Evolutionary conservation across 2,888 invertebrate species (phyloP).

Genomic region (Zygothrica quintamaculata): DNA sequence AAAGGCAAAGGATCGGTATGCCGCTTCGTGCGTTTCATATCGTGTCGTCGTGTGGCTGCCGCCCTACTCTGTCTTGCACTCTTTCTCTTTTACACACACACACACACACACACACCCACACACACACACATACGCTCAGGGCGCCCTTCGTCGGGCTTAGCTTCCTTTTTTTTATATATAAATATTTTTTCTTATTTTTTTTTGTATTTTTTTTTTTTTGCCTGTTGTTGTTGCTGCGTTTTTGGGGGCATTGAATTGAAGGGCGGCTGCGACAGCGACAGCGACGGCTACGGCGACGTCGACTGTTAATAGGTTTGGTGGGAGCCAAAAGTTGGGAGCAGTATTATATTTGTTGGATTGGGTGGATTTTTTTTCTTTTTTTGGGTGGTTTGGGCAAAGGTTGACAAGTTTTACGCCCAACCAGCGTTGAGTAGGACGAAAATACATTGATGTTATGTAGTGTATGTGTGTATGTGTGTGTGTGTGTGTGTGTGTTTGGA

Average conservation of each 20-base stretch:
- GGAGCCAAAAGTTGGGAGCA: background rate
- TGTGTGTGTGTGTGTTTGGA: too few species aligned
- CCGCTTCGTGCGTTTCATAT: conserved; percentile 61
- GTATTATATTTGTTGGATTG: conserved; percentile 3
- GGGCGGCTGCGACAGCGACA: conserved; percentile 39
- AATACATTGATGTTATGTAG: too few species aligned
- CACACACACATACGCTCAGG: conserved; percentile 4
- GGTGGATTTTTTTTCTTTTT: too few species aligned
- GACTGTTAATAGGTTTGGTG: conserved; percentile 4
- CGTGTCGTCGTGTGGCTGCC: conserved; percentile 50
- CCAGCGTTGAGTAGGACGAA: conserved; percentile 62
- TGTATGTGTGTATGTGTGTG: too few species aligned
- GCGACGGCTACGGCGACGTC: conserved; percentile 36
- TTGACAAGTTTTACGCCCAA: conserved; percentile 79
- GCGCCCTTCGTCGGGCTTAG: conserved; percentile 54
- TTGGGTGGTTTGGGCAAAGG: conserved; percentile 50
- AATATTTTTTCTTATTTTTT: conserved; percentile 32
- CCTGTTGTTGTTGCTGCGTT: conserved; percentile 15
- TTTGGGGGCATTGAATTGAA: conserved; percentile 71
- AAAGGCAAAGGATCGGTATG: conserved; percentile 39
- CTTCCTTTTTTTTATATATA: too few species aligned
- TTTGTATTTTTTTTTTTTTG: conserved; percentile 19
- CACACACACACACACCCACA: background rate
- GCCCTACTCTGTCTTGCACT: conserved; percentile 12
- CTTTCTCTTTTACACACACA: conserved; percentile 9